phyloP scores from a whole-genome alignment of 2,113 vertebrate genomes.

The Otus sunia region DNA sequence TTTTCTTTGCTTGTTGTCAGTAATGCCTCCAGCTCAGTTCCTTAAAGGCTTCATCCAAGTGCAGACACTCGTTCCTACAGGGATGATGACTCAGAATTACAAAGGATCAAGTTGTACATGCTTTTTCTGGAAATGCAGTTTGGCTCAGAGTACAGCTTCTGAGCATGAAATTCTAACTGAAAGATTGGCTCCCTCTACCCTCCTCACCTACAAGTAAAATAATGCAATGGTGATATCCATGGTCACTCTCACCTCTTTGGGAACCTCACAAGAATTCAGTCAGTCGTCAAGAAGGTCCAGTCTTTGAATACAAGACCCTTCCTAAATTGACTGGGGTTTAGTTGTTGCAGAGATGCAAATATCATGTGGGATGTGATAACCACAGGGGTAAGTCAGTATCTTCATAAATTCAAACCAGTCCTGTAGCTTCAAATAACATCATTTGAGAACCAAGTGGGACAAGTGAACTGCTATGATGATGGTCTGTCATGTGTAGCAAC shows the following conservation, averaged over 20 bases:
- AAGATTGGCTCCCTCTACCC: background rate
- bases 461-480: background rate
- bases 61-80: background rate
- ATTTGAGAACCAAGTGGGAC: background rate
- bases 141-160: background rate
- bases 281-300: background rate
- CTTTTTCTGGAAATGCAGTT: background rate
- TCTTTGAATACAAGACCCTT: background rate
- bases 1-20: background rate
- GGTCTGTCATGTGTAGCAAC: background rate
- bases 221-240: background rate
- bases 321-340: background rate
- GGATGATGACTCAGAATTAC: constrained; percentile 19
- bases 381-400: background rate
- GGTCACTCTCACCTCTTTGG: background rate
- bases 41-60: background rate
- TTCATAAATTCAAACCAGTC: background rate
- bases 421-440: background rate
- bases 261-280: background rate
- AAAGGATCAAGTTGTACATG: background rate
- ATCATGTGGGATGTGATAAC: background rate
- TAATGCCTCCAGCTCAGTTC: background rate
- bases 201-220: background rate
- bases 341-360: background rate
- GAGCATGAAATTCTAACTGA: background rate